Evolutionary conservation across 2,888 invertebrate genomes (phyloP), one percentile per base, ranked within the genome.

Genomic region (Amorpha juglandis): DNA sequence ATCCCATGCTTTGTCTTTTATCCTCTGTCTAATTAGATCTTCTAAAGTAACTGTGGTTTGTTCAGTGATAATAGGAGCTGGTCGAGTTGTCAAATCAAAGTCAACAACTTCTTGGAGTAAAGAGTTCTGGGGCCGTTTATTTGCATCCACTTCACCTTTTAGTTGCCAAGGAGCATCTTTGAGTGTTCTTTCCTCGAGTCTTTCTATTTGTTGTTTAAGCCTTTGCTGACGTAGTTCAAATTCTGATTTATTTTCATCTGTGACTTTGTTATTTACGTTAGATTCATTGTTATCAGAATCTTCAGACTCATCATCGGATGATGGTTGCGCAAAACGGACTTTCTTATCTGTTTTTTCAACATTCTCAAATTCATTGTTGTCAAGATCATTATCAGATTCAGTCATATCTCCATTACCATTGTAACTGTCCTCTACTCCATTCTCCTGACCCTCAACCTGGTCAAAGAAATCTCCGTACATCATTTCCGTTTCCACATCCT

Each of bases 1-100:
- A 85, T 99, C 99, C 96, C 97, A 99, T 0, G 96, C 96, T 92
- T 97, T 95, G 80, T 99, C 98, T 89, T 98, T 98, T 47, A 99
- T 97, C 78, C 99, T 94, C 81, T 97, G 97, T 72, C 92, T 95
- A n/a, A 99, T 98, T 14, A 99, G 95, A 73, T 98, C 97, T 89
- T 99, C 99, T 58, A 99, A 88, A 58, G 95, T 96, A 6, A 96
- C 79, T 0, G 98, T 98, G 0, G 98, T 97, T 84, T 98, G 96
- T 83, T 98, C 98, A 0, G 99, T 99, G 58, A 99, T 98, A 0
- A 98, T 95, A 1, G 99, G 99, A 2, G 98, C 97, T 67, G 98
- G 97, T 79, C 97, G 94, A 1, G 96, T 94, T 0, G 96, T 96
- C 33, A 97, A 94, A 81, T 99, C 98, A 90, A 98, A 98, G 80